phyloP scores from a whole-genome alignment of 1,140 invertebrate species.

The Euura lappo region DNA sequence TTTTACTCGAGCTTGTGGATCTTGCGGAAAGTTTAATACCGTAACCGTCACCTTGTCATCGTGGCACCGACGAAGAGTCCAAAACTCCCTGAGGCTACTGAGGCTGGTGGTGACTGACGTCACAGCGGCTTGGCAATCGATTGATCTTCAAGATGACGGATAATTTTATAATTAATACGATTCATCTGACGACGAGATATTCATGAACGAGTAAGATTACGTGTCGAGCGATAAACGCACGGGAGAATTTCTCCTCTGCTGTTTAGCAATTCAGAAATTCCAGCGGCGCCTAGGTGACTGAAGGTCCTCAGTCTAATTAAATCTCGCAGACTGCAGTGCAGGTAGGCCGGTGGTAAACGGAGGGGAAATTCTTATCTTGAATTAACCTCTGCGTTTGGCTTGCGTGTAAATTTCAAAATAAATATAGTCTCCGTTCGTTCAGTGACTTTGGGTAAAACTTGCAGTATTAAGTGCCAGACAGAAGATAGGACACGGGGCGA shows the following conservation, averaged over 20 bases:
- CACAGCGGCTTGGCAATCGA: not conserved
- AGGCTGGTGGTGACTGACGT: not conserved
- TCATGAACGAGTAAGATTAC: not conserved
- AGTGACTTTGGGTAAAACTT: no score
- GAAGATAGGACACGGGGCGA: not conserved
- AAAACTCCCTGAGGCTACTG: not conserved
- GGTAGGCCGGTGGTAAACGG: not conserved
- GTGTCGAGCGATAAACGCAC: not conserved
- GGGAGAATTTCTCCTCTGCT: not conserved
- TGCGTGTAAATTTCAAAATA: not conserved
- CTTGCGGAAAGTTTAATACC: not conserved
- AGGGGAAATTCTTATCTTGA: constrained; percentile 9
- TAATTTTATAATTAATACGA: not conserved
- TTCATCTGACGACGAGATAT: no score
- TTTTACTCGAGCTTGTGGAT: not conserved
- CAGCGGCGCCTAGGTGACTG: not conserved
- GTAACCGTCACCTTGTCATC: not conserved
- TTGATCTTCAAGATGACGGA: not conserved
- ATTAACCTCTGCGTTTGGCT: not conserved
- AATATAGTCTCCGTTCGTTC: no score
- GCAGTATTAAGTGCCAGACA: not conserved
- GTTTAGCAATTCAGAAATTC: not conserved
- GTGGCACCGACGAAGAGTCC: not conserved
- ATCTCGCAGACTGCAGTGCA: no score
- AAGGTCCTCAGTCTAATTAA: not conserved